Conservation (phyloP, 2,113 vertebrate genomes). For the Australoheros scitulus region DNA sequence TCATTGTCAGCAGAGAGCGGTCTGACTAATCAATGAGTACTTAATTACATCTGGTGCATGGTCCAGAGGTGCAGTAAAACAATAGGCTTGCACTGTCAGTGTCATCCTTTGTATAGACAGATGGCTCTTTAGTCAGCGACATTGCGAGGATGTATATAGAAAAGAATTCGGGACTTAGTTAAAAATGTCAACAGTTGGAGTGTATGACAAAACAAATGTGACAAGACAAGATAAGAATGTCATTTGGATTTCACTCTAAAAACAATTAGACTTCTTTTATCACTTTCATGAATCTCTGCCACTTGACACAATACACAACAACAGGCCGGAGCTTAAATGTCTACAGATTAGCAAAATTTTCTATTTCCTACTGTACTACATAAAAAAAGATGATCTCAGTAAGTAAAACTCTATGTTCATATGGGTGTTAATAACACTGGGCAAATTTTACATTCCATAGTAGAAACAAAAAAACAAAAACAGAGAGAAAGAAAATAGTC, state of each 20-base stretch:
- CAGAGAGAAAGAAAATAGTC: conserved; percentile 54
- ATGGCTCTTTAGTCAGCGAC: conserved; percentile 57
- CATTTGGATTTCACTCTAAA: conserved; percentile 65
- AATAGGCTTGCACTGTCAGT: conserved; percentile 54
- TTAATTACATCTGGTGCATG: conserved; percentile 71
- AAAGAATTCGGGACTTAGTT: conserved; percentile 52
- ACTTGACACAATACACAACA: conserved; percentile 60
- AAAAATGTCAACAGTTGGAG: conserved; percentile 60
- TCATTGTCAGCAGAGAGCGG: conserved; percentile 66
- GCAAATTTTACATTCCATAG: conserved; percentile 49
- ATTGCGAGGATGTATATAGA: conserved; percentile 45
- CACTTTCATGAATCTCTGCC: conserved; percentile 57
- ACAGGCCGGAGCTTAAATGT: conserved; percentile 42
- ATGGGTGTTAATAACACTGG: conserved; percentile 44
- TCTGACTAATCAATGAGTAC: conserved; percentile 68
- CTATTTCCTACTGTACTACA: conserved; percentile 40
- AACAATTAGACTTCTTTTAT: conserved; percentile 70
- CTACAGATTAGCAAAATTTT: conserved; percentile 49
- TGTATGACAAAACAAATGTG: conserved; percentile 58
- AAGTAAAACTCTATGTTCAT: conserved; percentile 65
- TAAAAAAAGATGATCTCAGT: conserved; percentile 61
- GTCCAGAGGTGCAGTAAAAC: conserved; percentile 70
- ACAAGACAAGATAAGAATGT: conserved; percentile 69
- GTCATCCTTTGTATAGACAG: conserved; percentile 52
- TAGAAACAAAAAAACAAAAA: conserved; percentile 8